Evolutionary conservation across 1,140 invertebrate species (phyloP).

Genomic region (Eufriesea mexicana): DNA sequence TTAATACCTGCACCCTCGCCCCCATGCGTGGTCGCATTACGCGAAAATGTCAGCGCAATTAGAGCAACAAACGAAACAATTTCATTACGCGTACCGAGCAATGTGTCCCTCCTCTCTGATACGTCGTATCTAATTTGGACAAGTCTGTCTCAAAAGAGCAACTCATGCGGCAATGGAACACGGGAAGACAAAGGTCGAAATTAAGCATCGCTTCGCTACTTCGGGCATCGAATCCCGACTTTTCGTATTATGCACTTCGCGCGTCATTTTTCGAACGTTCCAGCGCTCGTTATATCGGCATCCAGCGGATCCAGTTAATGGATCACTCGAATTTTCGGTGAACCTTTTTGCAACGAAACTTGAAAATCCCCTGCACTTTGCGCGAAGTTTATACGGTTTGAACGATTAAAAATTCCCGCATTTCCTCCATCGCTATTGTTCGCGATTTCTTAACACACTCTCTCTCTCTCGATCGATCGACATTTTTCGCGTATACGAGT

Average conservation of each 20-base stretch:
- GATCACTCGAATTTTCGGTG: not conserved
- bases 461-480: not conserved
- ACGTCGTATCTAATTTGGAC: slow-evolving; percentile 24
- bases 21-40: not conserved
- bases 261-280: not conserved
- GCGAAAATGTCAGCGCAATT: slow-evolving; percentile 34
- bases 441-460: not conserved
- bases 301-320: not conserved
- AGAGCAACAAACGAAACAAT: slow-evolving; percentile 30
- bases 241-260: not conserved
- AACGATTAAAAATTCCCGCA: not conserved
- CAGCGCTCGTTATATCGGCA: too few relatives aligned
- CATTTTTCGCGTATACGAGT: too few relatives aligned
- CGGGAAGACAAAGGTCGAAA: slow-evolving; percentile 31
- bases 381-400: not conserved
- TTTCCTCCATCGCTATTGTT: not conserved
- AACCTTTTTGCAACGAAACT: too few relatives aligned
- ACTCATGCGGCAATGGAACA: slow-evolving; percentile 4
- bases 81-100: slow-evolving; percentile 27
- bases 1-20: slow-evolving; percentile 16
- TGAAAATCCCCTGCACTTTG: not conserved
- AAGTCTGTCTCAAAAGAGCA: slow-evolving; percentile 21
- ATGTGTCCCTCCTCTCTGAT: slow-evolving; percentile 7
- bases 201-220: not conserved
- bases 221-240: not conserved